Evolutionary conservation across 2,797 vertebrate genomes (phyloP).

Genomic region (Molossus alvarezi): DNA sequence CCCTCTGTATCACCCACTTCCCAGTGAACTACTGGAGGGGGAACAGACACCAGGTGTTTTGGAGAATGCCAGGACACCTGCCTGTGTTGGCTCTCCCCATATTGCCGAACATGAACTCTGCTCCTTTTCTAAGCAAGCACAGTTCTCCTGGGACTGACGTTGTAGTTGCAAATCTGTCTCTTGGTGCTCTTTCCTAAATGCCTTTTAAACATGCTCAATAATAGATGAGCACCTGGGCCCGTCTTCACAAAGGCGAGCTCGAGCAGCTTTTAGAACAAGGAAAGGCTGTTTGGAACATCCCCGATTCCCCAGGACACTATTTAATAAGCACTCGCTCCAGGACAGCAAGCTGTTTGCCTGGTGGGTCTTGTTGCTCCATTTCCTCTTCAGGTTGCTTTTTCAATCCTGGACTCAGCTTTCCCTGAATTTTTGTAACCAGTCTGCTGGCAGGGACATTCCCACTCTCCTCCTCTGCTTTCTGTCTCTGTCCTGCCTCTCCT

Average conservation of each 20-base stretch:
- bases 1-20: background rate
- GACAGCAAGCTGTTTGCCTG: slow-evolving; percentile 67
- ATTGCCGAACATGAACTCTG: slow-evolving; percentile 54
- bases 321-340: slow-evolving; percentile 78
- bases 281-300: slow-evolving; percentile 83
- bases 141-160: slow-evolving; percentile 80
- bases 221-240: slow-evolving; percentile 88
- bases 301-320: slow-evolving; percentile 73
- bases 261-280: slow-evolving; percentile 84
- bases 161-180: slow-evolving; percentile 81
- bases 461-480: background rate
- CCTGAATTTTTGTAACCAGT: background rate
- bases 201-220: slow-evolving; percentile 89
- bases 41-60: background rate
- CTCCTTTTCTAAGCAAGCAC: slow-evolving; percentile 76
- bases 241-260: slow-evolving; percentile 77
- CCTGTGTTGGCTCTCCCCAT: background rate
- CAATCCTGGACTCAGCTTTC: slow-evolving; percentile 3
- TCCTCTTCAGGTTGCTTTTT: slow-evolving; percentile 52
- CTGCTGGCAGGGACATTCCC: no score
- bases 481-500: background rate
- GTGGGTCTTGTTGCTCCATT: slow-evolving; percentile 75
- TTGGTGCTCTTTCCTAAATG: slow-evolving; percentile 88
- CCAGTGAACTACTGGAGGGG: background rate
- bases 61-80: background rate